Evolutionary conservation across 2,113 vertebrate species (phyloP).

Genomic region (Zosterops japonicus): DNA sequence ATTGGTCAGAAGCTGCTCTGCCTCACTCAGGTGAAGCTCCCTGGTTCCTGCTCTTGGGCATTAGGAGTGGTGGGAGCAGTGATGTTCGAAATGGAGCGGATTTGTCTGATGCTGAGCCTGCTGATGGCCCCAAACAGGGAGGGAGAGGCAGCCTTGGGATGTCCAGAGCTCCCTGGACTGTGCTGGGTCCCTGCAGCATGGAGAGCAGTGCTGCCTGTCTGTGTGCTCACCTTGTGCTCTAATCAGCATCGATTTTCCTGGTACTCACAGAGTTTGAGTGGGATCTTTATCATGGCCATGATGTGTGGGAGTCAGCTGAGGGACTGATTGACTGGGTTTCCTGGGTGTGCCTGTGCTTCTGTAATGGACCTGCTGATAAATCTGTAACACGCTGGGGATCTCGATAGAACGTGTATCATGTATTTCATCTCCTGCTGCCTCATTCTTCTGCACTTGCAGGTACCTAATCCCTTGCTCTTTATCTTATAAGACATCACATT

Average conservation of each 20-base stretch:
- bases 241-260: neutral
- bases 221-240: rapidly evolving
- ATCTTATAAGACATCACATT: neutral
- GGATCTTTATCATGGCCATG: rapidly evolving
- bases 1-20: neutral
- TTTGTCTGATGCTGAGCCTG: neutral
- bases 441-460: neutral
- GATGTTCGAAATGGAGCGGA: rapidly evolving
- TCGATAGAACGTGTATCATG: neutral
- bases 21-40: neutral
- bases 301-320: neutral
- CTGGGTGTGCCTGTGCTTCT: neutral
- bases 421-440: neutral
- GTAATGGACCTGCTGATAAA: neutral
- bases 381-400: neutral
- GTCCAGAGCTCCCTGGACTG: rapidly evolving
- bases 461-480: neutral
- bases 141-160: neutral
- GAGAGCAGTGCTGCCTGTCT: neutral
- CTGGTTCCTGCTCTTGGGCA: rapidly evolving
- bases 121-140: rapidly evolving
- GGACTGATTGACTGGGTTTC: neutral
- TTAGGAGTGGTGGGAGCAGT: neutral
- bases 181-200: rapidly evolving
- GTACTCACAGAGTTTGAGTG: neutral